A percentile compares a stretch with the other conserved stretches of the same genome.
Evolutionary conservation across 2,888 invertebrate genomes (phyloP).

Genomic region (Limnephilus auricula): DNA sequence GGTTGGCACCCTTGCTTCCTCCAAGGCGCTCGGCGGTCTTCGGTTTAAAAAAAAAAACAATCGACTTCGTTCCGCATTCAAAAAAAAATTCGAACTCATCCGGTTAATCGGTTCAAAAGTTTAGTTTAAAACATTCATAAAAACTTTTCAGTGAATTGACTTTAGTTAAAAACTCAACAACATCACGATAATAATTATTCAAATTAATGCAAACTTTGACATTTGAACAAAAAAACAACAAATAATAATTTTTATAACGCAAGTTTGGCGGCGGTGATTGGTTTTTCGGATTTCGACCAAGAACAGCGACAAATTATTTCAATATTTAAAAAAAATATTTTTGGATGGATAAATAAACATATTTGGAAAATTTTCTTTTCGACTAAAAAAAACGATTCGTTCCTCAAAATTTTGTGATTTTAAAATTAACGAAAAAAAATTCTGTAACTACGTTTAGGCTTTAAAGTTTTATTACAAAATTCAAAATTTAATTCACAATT

Average conservation of each 20-base stretch:
- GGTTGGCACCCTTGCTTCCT: conserved; percentile 59
- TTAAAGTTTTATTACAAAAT: conserved; percentile 62
- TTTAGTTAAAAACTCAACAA: conserved; percentile 10
- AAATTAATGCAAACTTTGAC: not conserved
- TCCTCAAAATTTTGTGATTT: conserved; percentile 80
- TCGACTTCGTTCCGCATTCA: conserved; percentile 43
- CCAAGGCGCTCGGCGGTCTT: conserved; percentile 55
- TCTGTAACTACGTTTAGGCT: conserved; percentile 62
- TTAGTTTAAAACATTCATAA: conserved; percentile 20
- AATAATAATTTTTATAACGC: not conserved
- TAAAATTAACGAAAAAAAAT: conserved; percentile 73
- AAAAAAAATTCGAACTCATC: conserved; percentile 37
- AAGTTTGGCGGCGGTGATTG: conserved; percentile 32
- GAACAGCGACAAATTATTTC: conserved; percentile 29
- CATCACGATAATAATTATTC: not conserved
- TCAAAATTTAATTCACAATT: conserved; percentile 63
- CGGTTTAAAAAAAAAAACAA: conserved; percentile 50
- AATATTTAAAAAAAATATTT: conserved; percentile 55
- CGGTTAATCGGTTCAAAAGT: conserved; percentile 15
- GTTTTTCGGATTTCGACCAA: conserved; percentile 39
- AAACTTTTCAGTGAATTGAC: conserved; percentile 36
- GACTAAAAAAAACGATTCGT: conserved; percentile 69
- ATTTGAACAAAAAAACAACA: not conserved
- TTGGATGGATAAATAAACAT: conserved; percentile 52
- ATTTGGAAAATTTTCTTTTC: conserved; percentile 57